Evolutionary conservation across 2,797 vertebrate species (phyloP), one percentile per base, ranked within the genome.

Genomic region (Propithecus perrieri): DNA sequence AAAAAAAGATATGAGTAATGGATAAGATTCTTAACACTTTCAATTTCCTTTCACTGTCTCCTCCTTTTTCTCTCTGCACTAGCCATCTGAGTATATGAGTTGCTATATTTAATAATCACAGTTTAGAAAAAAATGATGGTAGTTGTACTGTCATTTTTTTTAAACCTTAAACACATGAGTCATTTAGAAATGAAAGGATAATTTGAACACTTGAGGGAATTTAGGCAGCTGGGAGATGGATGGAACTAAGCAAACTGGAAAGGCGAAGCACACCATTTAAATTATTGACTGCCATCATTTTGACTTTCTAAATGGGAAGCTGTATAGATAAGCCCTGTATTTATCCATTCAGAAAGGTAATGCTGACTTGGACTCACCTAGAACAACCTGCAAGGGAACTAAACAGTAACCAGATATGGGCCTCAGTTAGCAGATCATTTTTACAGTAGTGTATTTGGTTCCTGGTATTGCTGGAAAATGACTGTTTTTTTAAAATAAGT

Each of bases 11-110:
- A 97, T 98, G 92, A 96, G 93, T 97, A 97, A 97, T 89, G 96
- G 96, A 98, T 98, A 97, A 98, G 97, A 98, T 98, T 97, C 97
- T 96, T 98, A 98, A 97, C 97, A 98, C 55, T 83, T 98, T 97
- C 98, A 98, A 98, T 98, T 98, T 99, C 98, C 97, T 98, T 97
- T 98, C 72, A 93, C 80, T 17, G 74, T 65, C 97, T 97, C 93
- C 41, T 85, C 78, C 92, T 96, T 96, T 92, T 96, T 90, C 93
- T 89, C 88, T 95, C 79, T 97, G 63, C 80, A 20, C 69, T 67
- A 74, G 74, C 48, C 84, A 61, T 93, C 93, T 91, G 41, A 79
- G 57, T 93, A 86, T 46, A 86, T 86, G 53, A 93, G 65, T 84
- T 91, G 53, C 46, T 96, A 80, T 88, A 95, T 97, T 97, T 97